Evolutionary conservation across 2,888 invertebrate genomes (phyloP), one percentile per base, ranked within the genome.

Genomic region (Spilarctia lutea): DNA sequence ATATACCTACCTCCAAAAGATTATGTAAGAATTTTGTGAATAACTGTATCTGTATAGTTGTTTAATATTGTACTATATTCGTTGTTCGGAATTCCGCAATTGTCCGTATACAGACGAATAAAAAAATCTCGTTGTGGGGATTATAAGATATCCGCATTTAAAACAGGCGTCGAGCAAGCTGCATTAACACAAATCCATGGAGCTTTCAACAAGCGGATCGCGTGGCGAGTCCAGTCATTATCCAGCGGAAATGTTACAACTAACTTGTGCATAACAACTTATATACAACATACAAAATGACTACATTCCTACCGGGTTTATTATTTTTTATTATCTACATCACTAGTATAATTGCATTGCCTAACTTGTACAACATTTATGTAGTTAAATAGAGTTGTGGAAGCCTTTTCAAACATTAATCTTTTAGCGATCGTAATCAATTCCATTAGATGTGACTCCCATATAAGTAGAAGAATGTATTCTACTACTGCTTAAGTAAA

Each of bases 71-170:
- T n/a, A 81, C 83, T 86, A 88, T 86, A 90, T 90, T 90, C 90
- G 87, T 87, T 85, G 87, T 88, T 88, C 89, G 88, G 88, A 91
- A 91, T 89, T 91, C 92, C 89, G 89, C 93, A 93, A 92, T 91
- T 90, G 52, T 87, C 82, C 84, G 88, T 86, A 76, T 87, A 85
- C 84, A 85, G 83, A 85, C 78, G 82, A 87, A 85, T 87, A 91
- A 92, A 92, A 91, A 90, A 72, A 65, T 75, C 78, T 71, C 71
- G 75, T 77, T 82, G 79, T 80, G 83, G 78, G 85, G 87, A 89
- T 90, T 91, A 89, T 88, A 89, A 90, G 89, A 91, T 90, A 91
- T 87, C 86, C 85, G 77, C 78, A 79, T 87, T 86, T 83, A 87
- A 88, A 81, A 88, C 85, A 81, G 35, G 82, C 77, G 79, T 73